Evolutionary conservation across 2,888 invertebrate genomes (phyloP), one percentile per base, ranked within the genome.

Genomic region (Caradrina kadenii): DNA sequence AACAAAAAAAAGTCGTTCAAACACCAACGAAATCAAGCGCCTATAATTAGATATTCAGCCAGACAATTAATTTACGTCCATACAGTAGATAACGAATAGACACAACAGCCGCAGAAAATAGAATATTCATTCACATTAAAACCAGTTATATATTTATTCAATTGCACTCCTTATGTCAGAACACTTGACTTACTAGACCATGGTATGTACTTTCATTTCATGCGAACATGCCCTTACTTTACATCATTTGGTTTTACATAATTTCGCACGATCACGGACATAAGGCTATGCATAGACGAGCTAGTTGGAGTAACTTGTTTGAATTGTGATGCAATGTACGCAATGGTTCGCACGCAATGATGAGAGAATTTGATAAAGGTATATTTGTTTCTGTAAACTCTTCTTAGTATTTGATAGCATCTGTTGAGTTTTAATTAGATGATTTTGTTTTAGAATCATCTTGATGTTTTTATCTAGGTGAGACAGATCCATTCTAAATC

Each of bases 241-340:
- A 79, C 80, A 66, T 80, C 70, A 79, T 63, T 68, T 65, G 19
- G 53, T 79, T 79, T 79, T 79, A 72, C 72, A 79, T 80, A 80
- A 79, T 76, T 80, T 80, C 70, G 76, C 76, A 78, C 76, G 66
- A 78, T 78, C 75, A 63, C 75, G 50, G 66, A 75, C 70, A 70
- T 70, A 79, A 66, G 48, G 76, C 66, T 61, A 61, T 61, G 62
- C 63, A 56, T 56, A 78, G 75, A 79, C 60, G 35, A 54, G 65
- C 64, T 56, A 56, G 76, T 49, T 55, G 39, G 49, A 54, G 63
- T 60, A 68, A 60, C 79, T 63, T 35, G 80, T 66, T 72, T 76
- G 53, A 69, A 77, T 79, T 72, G 72, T 79, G 80, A 79, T 72
- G 79, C 60, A 80, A 76, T 58, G 35, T 55, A 80, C 67, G 80